Percentiles rank a stretch among this genome's conserved stretches.
These are phyloP conservation scores for Acinonyx jubatus DNA, from an alignment of 2,113 vertebrate genomes.

Conservation along the genomic window DNA sequence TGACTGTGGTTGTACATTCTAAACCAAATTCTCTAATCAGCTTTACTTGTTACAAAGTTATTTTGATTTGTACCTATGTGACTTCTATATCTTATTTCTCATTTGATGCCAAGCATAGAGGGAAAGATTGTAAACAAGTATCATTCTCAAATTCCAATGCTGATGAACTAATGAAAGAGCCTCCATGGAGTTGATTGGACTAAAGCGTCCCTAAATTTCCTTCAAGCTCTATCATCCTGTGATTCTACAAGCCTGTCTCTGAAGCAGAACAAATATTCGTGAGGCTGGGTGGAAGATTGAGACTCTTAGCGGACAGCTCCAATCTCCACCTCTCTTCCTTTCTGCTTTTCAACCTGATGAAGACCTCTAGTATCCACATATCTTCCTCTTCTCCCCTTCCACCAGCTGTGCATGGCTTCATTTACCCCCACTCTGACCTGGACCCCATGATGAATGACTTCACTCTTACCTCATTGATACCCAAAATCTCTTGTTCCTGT, in stretches of 20 bases:
- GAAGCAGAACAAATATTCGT: not conserved
- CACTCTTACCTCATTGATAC: not conserved
- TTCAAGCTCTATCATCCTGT: not conserved
- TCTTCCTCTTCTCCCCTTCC: not conserved
- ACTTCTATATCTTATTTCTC: slow-evolving; percentile 2
- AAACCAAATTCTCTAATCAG: not conserved
- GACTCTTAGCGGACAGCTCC: not conserved
- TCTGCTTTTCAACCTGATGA: not conserved
- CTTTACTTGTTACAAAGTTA: not conserved
- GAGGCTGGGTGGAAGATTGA: not conserved
- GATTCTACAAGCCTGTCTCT: not conserved
- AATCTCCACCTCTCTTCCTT: not conserved
- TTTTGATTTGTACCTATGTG: slow-evolving; percentile 5
- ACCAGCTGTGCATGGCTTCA: not conserved
- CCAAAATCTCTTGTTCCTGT: not conserved
- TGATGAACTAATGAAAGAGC: not conserved
- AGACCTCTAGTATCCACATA: not conserved
- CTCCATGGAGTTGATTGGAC: not conserved
- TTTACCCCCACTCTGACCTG: not conserved
- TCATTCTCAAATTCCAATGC: not conserved
- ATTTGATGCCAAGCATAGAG: not conserved
- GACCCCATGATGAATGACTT: not conserved
- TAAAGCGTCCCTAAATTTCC: not conserved
- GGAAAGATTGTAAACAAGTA: not conserved
- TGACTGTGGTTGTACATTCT: not conserved